Conservation (phyloP, 2,113 vertebrate genomes). For the Grammomys dolichurus region DNA sequence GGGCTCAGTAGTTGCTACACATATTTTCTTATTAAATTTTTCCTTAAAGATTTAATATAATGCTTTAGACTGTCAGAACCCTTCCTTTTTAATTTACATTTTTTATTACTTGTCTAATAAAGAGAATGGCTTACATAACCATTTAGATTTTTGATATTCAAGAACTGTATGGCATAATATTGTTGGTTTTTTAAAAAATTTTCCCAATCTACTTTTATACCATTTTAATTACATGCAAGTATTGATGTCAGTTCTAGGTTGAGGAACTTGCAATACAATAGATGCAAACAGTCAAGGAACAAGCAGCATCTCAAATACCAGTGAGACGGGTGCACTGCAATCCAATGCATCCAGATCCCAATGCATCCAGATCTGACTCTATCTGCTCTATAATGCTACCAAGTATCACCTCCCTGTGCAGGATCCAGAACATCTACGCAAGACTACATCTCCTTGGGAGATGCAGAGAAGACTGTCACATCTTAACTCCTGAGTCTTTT, state of each 20-base stretch:
- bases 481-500: neutral
- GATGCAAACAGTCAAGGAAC: too few species aligned
- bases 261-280: too few species aligned
- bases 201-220: too few species aligned
- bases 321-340: too few species aligned
- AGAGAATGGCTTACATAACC: neutral
- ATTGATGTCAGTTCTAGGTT: too few species aligned
- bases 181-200: neutral
- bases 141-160: constrained; percentile 16
- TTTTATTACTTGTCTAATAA: constrained; percentile 3
- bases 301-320: neutral
- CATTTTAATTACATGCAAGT: too few species aligned
- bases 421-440: neutral
- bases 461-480: neutral
- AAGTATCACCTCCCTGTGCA: rapidly evolving
- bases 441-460: rapidly evolving
- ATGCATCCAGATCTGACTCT: neutral
- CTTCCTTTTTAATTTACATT: neutral
- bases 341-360: too few species aligned
- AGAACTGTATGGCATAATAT: neutral
- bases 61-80: constrained; percentile 1
- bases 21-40: neutral
- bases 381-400: neutral
- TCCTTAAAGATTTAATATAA: constrained; percentile 1
- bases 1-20: neutral